Evolutionary conservation across 2,113 vertebrate species (phyloP), one percentile per base, ranked within the genome.

Genomic region (Cariama cristata): DNA sequence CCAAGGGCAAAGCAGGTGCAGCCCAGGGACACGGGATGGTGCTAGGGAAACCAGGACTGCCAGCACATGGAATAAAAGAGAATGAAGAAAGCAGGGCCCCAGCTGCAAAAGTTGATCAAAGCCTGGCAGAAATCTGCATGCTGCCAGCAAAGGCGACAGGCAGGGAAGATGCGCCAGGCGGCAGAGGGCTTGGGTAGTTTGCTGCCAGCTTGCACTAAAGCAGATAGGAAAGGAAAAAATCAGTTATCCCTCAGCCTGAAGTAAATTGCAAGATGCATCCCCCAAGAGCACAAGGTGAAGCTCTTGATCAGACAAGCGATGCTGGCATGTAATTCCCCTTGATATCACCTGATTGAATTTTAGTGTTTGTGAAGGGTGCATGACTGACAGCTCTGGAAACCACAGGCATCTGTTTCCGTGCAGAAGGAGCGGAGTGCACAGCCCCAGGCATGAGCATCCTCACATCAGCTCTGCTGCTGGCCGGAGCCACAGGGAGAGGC

Each of bases 221-320:
- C 30, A 90, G 71, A 95, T 26, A 42, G 44, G 17, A 62, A 62
- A 52, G 79, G 35, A 85, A 72, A 82, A 90, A 86, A 52, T 69
- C 74, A 58, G 62, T 94, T 94, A 81, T 86, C 77, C 93, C 52
- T 93, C 81, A 95, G 64, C 74, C 83, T 93, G 74, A 95, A 95
- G 84, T 94, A 95, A 97, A 97, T 97, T 92, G 90, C n/a, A 45
- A 95, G 92, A 90, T 7, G 2, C 52, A 84, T 88, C 92, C 72
- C 87, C 68, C 55, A 75, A 75, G 81, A 97, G 73, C 60, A 38
- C 38, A 66, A 92, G 91, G 92, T 95, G 76, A 97, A 94, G 72
- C 89, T 93, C 97, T 92, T 95, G 96, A 96, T 96, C 97, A 97
- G 96, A 95, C 81, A 94, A 97, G 87, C 0, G 0, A 94, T 58